phyloP scores from a whole-genome alignment of 2,888 invertebrate species.

The Lissocephala sabroskyi region DNA sequence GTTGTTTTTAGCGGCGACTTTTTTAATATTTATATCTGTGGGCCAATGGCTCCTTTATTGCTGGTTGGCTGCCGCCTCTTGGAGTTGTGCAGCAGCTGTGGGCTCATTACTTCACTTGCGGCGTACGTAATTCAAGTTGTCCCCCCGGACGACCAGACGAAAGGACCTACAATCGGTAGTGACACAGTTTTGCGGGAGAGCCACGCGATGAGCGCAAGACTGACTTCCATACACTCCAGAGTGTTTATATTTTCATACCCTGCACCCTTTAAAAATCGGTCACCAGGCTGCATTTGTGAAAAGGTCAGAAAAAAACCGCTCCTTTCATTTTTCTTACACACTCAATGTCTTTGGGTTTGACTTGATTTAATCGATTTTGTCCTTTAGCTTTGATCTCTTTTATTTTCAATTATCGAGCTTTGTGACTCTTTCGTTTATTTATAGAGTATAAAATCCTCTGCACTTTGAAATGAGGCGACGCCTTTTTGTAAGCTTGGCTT shows the following conservation, averaged over 20 bases:
- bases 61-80: not conserved
- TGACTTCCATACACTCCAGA: conserved; percentile 22
- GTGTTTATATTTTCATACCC: too few relatives aligned
- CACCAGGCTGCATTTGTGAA: too few relatives aligned
- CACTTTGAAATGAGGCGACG: too few relatives aligned
- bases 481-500: too few relatives aligned
- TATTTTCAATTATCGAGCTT: too few relatives aligned
- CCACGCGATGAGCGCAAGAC: not conserved
- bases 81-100: conserved; percentile 25
- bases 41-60: conserved; percentile 5
- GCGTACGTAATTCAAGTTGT: conserved; percentile 62
- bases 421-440: too few relatives aligned
- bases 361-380: conserved; percentile 18
- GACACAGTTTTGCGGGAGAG: conserved; percentile 37
- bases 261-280: too few relatives aligned
- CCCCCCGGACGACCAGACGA: conserved; percentile 9
- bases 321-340: too few relatives aligned
- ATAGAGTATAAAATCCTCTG: too few relatives aligned
- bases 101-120: conserved; percentile 61
- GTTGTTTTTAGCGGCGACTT: conserved; percentile 37
- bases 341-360: conserved; percentile 4
- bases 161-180: conserved; percentile 28
- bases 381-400: conserved; percentile 7
- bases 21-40: conserved; percentile 59
- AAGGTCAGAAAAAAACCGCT: too few relatives aligned